phyloP scores from a whole-genome alignment of 35 echinoderm and acorn worm genomes.

The Antedon bifida region DNA sequence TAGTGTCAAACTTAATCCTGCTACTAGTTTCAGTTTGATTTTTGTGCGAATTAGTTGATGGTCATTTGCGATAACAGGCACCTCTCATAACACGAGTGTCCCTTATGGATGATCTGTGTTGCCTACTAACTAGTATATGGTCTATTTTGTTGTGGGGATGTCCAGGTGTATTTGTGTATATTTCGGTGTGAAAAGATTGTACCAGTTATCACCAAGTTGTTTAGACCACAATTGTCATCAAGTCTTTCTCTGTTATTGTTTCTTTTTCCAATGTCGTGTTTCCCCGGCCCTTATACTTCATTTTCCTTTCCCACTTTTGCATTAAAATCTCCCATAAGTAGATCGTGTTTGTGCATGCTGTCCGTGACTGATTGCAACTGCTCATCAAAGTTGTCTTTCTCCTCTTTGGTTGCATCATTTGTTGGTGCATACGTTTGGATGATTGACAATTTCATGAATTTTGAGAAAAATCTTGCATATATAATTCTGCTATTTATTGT shows the following conservation, averaged over 20 bases:
- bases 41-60: conserved; percentile 24
- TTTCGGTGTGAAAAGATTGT: conserved; percentile 18
- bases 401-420: conserved; percentile 2
- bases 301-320: conserved; percentile 9
- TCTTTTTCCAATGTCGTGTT: background rate
- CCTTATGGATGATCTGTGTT: conserved; percentile 1
- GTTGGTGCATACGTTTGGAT: conserved; percentile 30
- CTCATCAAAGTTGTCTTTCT: conserved; percentile 23
- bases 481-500: background rate
- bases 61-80: conserved; percentile 17
- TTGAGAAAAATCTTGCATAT: conserved; percentile 1
- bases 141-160: conserved; percentile 19
- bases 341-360: conserved; percentile 8
- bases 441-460: conserved; percentile 6
- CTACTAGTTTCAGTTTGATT: conserved; percentile 26
- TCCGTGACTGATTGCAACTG: conserved; percentile 2
- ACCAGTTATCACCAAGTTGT: conserved; percentile 21
- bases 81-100: conserved; percentile 28
- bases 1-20: conserved; percentile 14
- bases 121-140: conserved; percentile 6
- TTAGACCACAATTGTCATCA: background rate
- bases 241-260: background rate
- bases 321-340: background rate
- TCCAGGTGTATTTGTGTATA: too few species aligned
- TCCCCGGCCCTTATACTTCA: conserved; percentile 4